Evolutionary conservation across 2,888 invertebrate species (phyloP), one percentile per base, ranked within the genome.

Genomic region (Polymixis lichenea): DNA sequence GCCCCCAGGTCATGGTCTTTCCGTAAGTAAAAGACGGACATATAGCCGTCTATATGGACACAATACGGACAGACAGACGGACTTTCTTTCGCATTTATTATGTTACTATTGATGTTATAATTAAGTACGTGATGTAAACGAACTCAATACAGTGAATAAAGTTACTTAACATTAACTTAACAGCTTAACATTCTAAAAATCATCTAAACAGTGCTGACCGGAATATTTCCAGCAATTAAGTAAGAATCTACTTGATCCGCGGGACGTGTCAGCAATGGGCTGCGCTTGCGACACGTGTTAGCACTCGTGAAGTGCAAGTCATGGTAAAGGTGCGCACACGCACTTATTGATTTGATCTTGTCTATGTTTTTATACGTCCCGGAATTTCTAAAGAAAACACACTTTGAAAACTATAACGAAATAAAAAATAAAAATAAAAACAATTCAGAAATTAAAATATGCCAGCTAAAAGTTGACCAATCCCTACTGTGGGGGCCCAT

Each of bases 161-260:
- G 56, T 76, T 46, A 70, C 55, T 53, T 64, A 46, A 77, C 38
- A 46, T 51, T 3, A 38, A 53, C n/a, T n/a, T 17, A 43, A 2
- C 25, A 71, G 11, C 43, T n/a, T 22, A 56, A 51, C 69, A 77
- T 78, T 61, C 55, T 61, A 72, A 66, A 72, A 49, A 53, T 28
- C 61, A 55, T 46, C 17, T 46, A 38, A 72, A 70, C 19, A 70
- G 51, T 71, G 43, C 56, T 67, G 58, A 71, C 61, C 77, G 55
- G 55, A 77, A 78, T 77, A 32, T 67, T 62, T 67, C 60, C 51
- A 66, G 55, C 65, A 70, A 79, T 80, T 70, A 75, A 70, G 79
- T 79, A 75, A 80, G 69, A 69, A 77, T 72, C 46, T 74, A 76
- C 61, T 72, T 61, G 69, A 79, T 66, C 55, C 64, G 58, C 32